Evolutionary conservation across 2,113 vertebrate species (phyloP).

Genomic region (Lagenorhynchus albirostris): DNA sequence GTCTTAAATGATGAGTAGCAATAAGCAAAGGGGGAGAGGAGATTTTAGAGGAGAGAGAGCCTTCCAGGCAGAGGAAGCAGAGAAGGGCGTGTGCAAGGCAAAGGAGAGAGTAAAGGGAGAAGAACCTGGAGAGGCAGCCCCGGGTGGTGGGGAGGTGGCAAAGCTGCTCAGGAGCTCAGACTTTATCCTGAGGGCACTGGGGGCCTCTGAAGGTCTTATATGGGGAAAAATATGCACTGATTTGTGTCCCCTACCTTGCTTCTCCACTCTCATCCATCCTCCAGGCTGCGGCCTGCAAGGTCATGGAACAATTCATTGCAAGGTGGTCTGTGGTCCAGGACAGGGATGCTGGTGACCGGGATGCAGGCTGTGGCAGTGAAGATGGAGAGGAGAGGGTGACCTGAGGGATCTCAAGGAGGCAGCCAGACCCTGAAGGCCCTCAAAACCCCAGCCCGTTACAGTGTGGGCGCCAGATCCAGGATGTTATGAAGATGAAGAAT

Average conservation of each 20-base stretch:
- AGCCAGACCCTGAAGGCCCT: not conserved
- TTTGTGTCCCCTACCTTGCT: not conserved
- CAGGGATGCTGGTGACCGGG: not conserved
- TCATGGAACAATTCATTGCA: not conserved
- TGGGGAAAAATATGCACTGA: not conserved
- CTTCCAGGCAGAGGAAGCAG: not conserved
- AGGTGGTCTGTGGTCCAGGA: not conserved
- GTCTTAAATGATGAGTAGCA: not conserved
- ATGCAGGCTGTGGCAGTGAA: not conserved
- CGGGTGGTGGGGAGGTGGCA: not conserved
- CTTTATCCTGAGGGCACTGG: not conserved
- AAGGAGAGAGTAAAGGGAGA: not conserved
- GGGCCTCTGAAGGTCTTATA: not conserved
- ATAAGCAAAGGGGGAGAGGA: not conserved
- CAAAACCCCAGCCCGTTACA: not conserved
- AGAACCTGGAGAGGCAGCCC: not conserved
- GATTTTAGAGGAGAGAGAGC: not conserved
- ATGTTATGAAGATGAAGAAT: not conserved
- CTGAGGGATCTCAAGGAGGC: not conserved
- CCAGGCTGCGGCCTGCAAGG: not conserved
- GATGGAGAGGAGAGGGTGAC: not conserved
- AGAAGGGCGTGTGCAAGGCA: not conserved
- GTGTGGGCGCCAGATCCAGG: fast-evolving
- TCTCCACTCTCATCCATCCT: not conserved
- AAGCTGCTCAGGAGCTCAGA: not conserved